phyloP scores from a whole-genome alignment of 92 coral and sea anemone species.

The Paragorgia papillata region DNA sequence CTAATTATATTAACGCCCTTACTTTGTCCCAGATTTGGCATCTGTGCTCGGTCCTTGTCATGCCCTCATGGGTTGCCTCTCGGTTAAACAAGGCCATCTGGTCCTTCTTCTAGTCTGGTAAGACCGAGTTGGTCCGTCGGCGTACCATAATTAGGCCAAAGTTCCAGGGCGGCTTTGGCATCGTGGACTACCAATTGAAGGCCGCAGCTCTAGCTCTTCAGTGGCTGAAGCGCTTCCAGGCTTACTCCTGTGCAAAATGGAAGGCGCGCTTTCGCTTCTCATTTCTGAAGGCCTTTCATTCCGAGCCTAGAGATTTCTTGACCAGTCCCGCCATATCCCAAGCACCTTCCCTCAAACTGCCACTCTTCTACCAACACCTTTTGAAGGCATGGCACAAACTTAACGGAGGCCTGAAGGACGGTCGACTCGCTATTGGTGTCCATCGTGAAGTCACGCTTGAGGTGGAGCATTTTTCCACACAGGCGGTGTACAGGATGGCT shows the following conservation, averaged over 20 bases:
- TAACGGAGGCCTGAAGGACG: too few species aligned
- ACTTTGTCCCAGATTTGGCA: constrained; percentile 40
- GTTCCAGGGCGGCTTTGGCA: constrained; percentile 32
- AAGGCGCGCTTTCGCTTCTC: constrained; percentile 5
- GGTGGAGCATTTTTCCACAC: too few species aligned
- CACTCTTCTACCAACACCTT: too few species aligned
- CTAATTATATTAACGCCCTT: constrained; percentile 26
- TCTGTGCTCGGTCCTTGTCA: constrained; percentile 25
- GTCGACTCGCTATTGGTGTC: too few species aligned
- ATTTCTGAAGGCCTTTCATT: too few species aligned
- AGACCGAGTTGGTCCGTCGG: constrained; percentile 22
- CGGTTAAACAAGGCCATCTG: constrained; percentile 36
- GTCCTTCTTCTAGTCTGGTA: constrained; percentile 41
- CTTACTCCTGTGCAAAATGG: constrained; percentile 43
- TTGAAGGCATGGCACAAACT: too few species aligned
- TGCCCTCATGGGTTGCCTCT: constrained; percentile 24
- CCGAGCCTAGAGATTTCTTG: too few species aligned
- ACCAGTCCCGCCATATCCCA: too few species aligned
- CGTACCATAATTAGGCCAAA: constrained; percentile 19
- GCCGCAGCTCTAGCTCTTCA: constrained; percentile 29
- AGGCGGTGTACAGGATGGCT: too few species aligned
- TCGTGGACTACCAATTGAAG: constrained; percentile 37
- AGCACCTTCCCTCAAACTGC: too few species aligned
- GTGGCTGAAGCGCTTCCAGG: constrained; percentile 34
- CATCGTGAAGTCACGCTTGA: too few species aligned